Conservation (phyloP, 2,113 vertebrate species). For the Ammodytes dubius region DNA sequence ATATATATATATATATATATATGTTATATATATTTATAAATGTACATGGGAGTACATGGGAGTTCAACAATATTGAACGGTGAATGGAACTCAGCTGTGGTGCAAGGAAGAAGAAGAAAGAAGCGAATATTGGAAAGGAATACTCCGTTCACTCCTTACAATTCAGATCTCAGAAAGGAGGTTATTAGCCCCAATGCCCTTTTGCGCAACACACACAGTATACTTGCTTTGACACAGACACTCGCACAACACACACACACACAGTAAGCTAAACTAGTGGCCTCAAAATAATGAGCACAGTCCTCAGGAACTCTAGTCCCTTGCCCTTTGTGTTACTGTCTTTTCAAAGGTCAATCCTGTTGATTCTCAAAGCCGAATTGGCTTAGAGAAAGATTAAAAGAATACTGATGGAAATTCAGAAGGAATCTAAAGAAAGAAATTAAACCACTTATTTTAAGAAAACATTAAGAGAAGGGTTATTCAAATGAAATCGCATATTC, state of each 20-base stretch:
- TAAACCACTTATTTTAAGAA: conserved; percentile 32
- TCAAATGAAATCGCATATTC: conserved; percentile 40
- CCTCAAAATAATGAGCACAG: conserved; percentile 1
- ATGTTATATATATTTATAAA: too few relatives aligned
- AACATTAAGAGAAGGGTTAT: conserved; percentile 42
- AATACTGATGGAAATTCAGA: conserved; percentile 16
- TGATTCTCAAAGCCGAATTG: conserved; percentile 15
- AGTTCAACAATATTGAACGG: conserved; percentile 3
- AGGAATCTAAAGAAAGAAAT: too few relatives aligned
- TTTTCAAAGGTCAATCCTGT: conserved; percentile 28
- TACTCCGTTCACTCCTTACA: conserved; percentile 32
- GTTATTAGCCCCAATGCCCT: conserved; percentile 2
- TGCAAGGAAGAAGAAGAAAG: not conserved
- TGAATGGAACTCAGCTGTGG: conserved; percentile 1
- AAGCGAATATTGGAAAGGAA: not conserved
- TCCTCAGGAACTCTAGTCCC: not conserved
- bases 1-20: too few relatives aligned
- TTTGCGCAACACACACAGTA: not conserved
- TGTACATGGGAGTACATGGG: too few relatives aligned
- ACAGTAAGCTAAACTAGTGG: not conserved
- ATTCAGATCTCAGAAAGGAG: conserved; percentile 9
- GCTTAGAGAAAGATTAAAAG: conserved; percentile 19
- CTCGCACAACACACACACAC: not conserved
- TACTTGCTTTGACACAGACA: not conserved
- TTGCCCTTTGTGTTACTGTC: not conserved